These are phyloP conservation scores for Cecropterus lyciades DNA, from an alignment of 1,140 invertebrate species.

Conservation along the genomic window DNA sequence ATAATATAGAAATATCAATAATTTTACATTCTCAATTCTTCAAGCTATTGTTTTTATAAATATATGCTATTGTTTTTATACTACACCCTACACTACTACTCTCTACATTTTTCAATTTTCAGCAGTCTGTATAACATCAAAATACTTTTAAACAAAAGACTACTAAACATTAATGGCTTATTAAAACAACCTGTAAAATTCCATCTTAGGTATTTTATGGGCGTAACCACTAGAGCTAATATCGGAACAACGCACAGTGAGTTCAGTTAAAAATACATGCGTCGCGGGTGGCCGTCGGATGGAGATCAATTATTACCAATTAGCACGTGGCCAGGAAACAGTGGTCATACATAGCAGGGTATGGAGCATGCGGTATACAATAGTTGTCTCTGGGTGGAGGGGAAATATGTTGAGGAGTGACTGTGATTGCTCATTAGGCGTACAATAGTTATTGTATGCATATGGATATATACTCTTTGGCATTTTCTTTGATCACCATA, in stretches of 20 bases:
- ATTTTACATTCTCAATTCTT: no score
- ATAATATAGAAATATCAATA: no score
- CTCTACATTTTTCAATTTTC: not conserved
- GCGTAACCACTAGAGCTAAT: constrained; percentile 32
- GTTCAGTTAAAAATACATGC: constrained; percentile 68
- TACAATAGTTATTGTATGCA: no score
- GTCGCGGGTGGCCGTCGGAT: constrained; percentile 68
- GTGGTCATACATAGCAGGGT: constrained; percentile 26
- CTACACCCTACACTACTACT: no score
- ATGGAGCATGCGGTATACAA: not conserved
- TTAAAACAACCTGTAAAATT: constrained; percentile 9
- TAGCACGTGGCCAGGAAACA: constrained; percentile 62
- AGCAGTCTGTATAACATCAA: not conserved
- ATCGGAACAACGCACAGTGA: constrained; percentile 37
- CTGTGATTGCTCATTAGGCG: no score
- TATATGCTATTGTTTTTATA: no score
- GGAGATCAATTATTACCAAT: constrained; percentile 77
- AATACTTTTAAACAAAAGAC: not conserved
- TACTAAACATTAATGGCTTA: not conserved
- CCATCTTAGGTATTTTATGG: constrained; percentile 26
- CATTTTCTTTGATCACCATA: no score
- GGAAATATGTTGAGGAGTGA: no score
- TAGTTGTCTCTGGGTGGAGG: no score
- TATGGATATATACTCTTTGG: no score
- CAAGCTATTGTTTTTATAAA: no score